Conservation (phyloP, 2,888 invertebrate species). For the Colostygia pectinataria region DNA sequence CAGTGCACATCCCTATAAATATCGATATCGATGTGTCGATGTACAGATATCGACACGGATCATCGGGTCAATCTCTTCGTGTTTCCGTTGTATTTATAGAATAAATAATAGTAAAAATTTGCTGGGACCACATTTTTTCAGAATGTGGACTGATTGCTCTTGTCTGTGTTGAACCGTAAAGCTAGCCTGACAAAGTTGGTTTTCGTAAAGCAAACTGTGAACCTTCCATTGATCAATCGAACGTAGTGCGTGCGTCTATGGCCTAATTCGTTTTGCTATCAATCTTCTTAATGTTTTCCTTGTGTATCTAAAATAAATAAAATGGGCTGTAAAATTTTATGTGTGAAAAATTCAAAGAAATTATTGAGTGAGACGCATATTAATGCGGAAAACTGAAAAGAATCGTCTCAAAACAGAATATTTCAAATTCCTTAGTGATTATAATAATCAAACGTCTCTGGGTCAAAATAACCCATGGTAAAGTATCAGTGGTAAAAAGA, state of each 20-base stretch:
- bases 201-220: not conserved
- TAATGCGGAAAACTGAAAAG: not conserved
- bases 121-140: too few relatives aligned
- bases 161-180: not conserved
- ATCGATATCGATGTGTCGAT: conserved; percentile 21
- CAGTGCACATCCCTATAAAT: conserved; percentile 39
- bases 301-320: conserved; percentile 23
- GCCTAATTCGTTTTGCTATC: conserved; percentile 22
- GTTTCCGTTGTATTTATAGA: conserved; percentile 1
- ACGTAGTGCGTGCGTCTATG: conserved; percentile 7
- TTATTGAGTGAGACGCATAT: conserved; percentile 8
- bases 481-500: too few relatives aligned
- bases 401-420: not conserved
- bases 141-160: too few relatives aligned
- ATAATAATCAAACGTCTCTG: not conserved
- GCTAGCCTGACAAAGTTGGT: not conserved
- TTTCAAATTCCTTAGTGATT: not conserved
- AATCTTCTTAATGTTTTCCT: conserved; percentile 28
- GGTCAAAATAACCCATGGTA: conserved; percentile 1
- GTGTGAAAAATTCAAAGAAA: conserved; percentile 18
- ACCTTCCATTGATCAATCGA: conserved; percentile 4
- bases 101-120: not conserved
- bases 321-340: conserved; percentile 18
- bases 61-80: conserved; percentile 12
- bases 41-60: conserved; percentile 23